Percentiles rank a stretch among this genome's conserved stretches.
phyloP scores from a whole-genome alignment of 92 coral and sea anemone species.

The Phenganax marumi region DNA sequence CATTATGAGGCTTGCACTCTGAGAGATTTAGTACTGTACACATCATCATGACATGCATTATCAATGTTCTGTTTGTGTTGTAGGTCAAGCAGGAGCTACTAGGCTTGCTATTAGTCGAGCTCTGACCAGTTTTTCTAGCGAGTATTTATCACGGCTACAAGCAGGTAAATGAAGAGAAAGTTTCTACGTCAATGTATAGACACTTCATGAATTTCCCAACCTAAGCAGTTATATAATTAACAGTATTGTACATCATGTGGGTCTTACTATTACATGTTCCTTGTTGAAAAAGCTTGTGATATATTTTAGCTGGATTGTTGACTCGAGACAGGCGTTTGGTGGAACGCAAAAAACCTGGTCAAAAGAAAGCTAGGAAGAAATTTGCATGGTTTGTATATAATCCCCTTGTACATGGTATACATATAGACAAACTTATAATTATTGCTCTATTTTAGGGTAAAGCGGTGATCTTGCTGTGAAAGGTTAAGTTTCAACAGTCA shows the following conservation, averaged over 20 bases:
- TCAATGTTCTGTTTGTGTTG: background rate
- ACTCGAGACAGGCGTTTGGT: constrained; percentile 81
- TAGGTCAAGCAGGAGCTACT: constrained; percentile 96
- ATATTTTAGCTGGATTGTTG: constrained; percentile 72
- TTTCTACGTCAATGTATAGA: background rate
- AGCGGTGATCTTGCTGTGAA: constrained; percentile 1
- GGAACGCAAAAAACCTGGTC: constrained; percentile 94
- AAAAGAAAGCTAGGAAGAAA: constrained; percentile 97
- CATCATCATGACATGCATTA: background rate
- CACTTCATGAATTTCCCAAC: background rate
- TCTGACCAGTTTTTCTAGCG: constrained; percentile 71
- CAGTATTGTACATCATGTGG: background rate
- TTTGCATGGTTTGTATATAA: constrained; percentile 80
- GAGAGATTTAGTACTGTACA: background rate
- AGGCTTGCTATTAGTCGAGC: constrained; percentile 94
- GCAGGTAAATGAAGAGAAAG: constrained; percentile 57
- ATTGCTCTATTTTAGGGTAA: constrained; percentile 1
- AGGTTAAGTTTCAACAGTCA: no score
- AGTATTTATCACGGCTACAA: constrained; percentile 65
- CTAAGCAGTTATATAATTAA: background rate
- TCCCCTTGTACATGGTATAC: background rate
- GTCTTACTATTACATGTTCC: background rate
- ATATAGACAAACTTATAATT: background rate
- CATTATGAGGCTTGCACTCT: background rate
- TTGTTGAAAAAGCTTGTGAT: background rate